These are phyloP conservation scores for Gymnobelideus leadbeateri DNA, from an alignment of 2,113 vertebrate genomes.

Conservation along the genomic window DNA sequence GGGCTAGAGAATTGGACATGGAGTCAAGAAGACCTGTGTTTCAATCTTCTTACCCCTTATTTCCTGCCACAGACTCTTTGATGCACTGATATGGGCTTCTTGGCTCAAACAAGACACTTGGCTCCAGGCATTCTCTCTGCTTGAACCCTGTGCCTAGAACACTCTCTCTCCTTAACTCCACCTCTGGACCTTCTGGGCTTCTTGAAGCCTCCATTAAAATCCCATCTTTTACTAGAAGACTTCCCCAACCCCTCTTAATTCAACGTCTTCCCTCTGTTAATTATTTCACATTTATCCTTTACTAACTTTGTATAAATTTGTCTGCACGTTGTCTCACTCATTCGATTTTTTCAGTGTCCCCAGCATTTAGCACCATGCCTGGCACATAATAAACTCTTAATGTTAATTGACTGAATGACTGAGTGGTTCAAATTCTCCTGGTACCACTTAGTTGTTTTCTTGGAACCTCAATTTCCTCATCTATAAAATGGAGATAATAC, in stretches of 20 bases:
- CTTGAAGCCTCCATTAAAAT: background rate
- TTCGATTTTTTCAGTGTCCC: too few relatives aligned
- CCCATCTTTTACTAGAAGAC: background rate
- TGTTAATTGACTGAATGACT: background rate
- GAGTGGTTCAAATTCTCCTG: background rate
- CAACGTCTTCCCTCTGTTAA: too few relatives aligned
- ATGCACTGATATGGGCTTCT: background rate
- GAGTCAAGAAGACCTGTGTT: background rate
- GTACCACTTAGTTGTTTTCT: background rate
- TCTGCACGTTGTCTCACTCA: background rate
- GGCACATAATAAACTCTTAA: too few relatives aligned
- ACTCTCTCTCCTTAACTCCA: background rate
- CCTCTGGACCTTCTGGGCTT: background rate
- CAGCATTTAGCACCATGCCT: too few relatives aligned
- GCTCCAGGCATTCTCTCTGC: background rate
- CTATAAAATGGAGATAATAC: background rate
- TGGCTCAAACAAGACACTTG: background rate
- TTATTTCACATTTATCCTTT: background rate
- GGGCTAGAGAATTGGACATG: background rate
- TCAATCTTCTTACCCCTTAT: background rate
- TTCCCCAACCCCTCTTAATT: background rate
- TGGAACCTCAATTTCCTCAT: background rate
- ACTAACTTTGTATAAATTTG: background rate
- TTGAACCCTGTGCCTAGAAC: background rate
- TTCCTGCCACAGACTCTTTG: background rate